Base-by-base conservation (phyloP, 2,113 vertebrate species). In the Ictidomys tridecemlineatus region DNA sequence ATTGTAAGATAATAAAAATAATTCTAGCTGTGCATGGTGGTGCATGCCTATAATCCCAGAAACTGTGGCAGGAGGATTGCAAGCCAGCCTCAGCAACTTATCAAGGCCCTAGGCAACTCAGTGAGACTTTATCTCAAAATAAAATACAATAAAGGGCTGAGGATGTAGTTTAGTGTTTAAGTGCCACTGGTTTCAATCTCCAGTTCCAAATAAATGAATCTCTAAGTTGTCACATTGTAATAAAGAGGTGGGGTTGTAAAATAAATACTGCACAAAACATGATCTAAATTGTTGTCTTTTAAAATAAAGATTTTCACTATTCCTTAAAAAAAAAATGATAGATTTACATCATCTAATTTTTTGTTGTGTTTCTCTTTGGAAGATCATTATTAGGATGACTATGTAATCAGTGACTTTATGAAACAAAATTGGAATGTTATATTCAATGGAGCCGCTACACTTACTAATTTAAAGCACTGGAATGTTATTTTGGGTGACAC, bases 341-440 rank as follows among this genome's bases (percentile, higher is more conserved):
- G 45, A 37, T 89, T 91, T 73, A 20, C 3, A 22, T 69, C 26
- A 70, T 94, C 65, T 82, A 37, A 56, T 48, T 85, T 76, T 87
- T 95, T 91, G 16, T 95, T 80, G 26, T 69, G 5, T 83, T 79
- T 61, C 8, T 82, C 1, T 72, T 63, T 45, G 0, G 45, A 85
- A 63, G 14, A 85, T 51, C 4, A 82, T 82, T 97, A 89, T 96
- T 61, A 67, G 18, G 2, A 56, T 92, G 42, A 88, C 22, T 72
- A 97, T 85, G 30, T 20, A 91, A 2, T 61, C 45, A 94, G 4
- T 96, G 30, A 0, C 0, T 28, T 65, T 67, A 86, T 93, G 63
- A 93, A 96, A 98, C 4, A 94, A 94, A 97, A 96, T 65, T n/a
- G 73, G 5, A 80, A 34, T n/a, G 63, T 37, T 87, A 89, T 8